A percentile compares a stretch with the other conserved stretches of the same genome.
These are phyloP conservation scores for Amblyornis subalaris DNA, from an alignment of 2,113 vertebrate species.

Conservation along the genomic window DNA sequence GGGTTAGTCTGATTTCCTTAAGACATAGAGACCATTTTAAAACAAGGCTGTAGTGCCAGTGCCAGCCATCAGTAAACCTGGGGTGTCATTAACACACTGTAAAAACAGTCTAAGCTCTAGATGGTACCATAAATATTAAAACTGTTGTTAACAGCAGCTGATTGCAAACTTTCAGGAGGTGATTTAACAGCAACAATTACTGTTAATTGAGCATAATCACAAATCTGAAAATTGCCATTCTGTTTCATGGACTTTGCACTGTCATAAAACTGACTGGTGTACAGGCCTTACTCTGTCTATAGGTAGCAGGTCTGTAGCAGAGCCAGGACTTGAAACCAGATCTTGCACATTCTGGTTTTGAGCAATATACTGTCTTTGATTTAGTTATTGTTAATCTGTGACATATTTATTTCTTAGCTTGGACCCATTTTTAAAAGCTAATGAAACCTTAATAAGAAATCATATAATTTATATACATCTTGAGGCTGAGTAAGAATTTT, in stretches of 20 bases:
- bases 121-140: background rate
- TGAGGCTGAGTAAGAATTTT: background rate
- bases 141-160: background rate
- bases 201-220: background rate
- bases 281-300: background rate
- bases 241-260: background rate
- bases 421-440: background rate
- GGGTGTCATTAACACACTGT: background rate
- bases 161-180: background rate
- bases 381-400: background rate
- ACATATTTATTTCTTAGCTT: background rate
- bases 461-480: background rate
- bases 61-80: background rate
- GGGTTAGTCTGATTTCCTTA: background rate
- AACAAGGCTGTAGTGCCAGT: background rate
- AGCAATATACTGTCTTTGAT: background rate
- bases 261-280: background rate
- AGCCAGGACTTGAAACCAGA: background rate
- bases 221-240: constrained; percentile 10
- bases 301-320: background rate
- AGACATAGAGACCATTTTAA: background rate
- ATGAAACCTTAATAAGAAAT: background rate
- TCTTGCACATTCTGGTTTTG: background rate
- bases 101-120: background rate
- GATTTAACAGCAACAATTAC: background rate